These are phyloP conservation scores for Colletes collaris DNA, from an alignment of 2,888 invertebrate species.

Conservation along the genomic window DNA sequence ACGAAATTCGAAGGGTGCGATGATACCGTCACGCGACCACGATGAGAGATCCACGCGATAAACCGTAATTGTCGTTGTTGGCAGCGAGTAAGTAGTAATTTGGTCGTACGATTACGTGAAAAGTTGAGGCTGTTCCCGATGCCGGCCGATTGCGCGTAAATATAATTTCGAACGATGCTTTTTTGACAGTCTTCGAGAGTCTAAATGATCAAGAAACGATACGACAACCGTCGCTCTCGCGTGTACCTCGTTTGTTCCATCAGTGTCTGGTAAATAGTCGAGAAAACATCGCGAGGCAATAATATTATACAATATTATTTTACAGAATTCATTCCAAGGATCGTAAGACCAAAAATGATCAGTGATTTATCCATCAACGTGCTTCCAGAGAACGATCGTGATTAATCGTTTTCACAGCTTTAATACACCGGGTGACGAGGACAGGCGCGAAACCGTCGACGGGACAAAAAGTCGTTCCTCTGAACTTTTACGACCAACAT, in stretches of 20 bases:
- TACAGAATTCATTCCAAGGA: too few relatives aligned
- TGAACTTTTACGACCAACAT: conserved; percentile 71
- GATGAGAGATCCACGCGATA: conserved; percentile 23
- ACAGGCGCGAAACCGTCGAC: conserved; percentile 14
- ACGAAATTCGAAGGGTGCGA: conserved; percentile 29
- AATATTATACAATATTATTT: too few relatives aligned
- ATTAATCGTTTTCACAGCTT: not conserved
- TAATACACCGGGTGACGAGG: conserved; percentile 19
- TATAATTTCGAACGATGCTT: not conserved
- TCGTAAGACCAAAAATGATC: too few relatives aligned
- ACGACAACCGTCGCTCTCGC: too few relatives aligned
- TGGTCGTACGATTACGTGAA: conserved; percentile 26
- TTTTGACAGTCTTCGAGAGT: not conserved
- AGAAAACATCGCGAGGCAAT: too few relatives aligned
- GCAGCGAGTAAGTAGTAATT: conserved; percentile 31
- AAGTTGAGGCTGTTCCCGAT: conserved; percentile 10
- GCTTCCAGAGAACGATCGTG: too few relatives aligned
- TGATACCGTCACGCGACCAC: conserved; percentile 39
- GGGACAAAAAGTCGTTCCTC: conserved; percentile 42
- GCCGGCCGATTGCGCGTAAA: not conserved
- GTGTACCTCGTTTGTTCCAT: too few relatives aligned
- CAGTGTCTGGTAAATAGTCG: too few relatives aligned
- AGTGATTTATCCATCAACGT: too few relatives aligned
- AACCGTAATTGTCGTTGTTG: conserved; percentile 13
- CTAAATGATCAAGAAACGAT: not conserved